Percentiles rank a stretch among this genome's conserved stretches.
Conservation (phyloP, 2,113 vertebrate species). For the Balaenoptera acutorostrata region DNA sequence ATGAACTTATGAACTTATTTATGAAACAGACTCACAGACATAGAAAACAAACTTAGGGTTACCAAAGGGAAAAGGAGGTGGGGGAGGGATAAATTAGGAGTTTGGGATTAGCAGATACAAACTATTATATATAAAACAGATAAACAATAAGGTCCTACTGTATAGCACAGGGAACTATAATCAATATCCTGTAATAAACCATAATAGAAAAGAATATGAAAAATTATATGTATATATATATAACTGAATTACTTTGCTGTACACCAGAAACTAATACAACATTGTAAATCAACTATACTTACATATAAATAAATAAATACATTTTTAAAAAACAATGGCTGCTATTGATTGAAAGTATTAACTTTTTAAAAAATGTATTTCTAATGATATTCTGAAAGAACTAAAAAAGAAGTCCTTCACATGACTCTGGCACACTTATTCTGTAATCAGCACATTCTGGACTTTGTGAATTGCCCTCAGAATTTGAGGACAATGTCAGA, state of each 20-base stretch:
- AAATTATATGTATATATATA: not conserved
- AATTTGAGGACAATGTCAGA: not conserved
- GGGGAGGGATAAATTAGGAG: not conserved
- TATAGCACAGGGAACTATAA: not conserved
- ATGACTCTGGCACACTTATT: not conserved
- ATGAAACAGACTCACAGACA: not conserved
- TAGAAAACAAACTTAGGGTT: not conserved
- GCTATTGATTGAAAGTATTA: not conserved
- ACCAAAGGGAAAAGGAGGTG: not conserved
- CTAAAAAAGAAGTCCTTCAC: not conserved
- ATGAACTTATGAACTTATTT: not conserved
- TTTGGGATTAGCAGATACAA: not conserved
- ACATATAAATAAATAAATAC: too few relatives aligned
- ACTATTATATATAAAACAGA: not conserved
- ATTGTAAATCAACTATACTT: not conserved
- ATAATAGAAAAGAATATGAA: not conserved
- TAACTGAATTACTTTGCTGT: not conserved
- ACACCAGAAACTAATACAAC: not conserved
- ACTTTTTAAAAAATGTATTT: not conserved
- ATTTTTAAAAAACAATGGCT: not conserved
- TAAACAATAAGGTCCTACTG: not conserved
- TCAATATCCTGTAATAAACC: not conserved
- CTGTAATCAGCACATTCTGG: not conserved
- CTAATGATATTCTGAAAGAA: not conserved
- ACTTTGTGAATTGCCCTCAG: not conserved